Evolutionary conservation across 2,113 vertebrate species (phyloP).

Genomic region (Nycticorax nycticorax): DNA sequence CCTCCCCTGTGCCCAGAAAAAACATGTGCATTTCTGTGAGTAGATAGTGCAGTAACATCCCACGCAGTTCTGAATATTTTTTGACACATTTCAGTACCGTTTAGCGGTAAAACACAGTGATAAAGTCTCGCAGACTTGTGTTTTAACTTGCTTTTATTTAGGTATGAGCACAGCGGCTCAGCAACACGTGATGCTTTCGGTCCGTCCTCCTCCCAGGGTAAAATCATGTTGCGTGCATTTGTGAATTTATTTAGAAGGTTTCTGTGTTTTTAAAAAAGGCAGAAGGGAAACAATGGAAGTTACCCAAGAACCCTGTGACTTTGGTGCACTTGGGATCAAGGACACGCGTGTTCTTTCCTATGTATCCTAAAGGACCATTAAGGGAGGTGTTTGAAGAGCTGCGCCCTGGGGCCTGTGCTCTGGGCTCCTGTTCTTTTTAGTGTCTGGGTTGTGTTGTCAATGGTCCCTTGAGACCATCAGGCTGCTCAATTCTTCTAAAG

Average conservation of each 20-base stretch:
- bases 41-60: background rate
- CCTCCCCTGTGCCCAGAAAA: background rate
- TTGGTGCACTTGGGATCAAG: background rate
- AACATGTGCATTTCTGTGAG: background rate
- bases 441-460: background rate
- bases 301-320: background rate
- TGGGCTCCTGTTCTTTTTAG: background rate
- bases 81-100: background rate
- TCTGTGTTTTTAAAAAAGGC: background rate
- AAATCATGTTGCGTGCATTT: background rate
- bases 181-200: background rate
- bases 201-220: background rate
- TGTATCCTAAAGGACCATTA: background rate
- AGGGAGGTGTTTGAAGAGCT: background rate
- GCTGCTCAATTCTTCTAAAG: background rate
- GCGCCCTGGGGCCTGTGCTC: background rate
- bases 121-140: background rate
- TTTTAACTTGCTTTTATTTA: slow-evolving; percentile 3
- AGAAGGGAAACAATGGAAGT: background rate
- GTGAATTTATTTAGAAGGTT: background rate
- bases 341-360: background rate
- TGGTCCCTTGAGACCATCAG: background rate
- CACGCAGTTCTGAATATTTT: background rate
- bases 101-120: background rate
- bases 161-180: background rate